Percentiles rank a stretch among this genome's conserved stretches.
Conservation (phyloP, 2,797 vertebrate species). For the Xerus rutilus region DNA sequence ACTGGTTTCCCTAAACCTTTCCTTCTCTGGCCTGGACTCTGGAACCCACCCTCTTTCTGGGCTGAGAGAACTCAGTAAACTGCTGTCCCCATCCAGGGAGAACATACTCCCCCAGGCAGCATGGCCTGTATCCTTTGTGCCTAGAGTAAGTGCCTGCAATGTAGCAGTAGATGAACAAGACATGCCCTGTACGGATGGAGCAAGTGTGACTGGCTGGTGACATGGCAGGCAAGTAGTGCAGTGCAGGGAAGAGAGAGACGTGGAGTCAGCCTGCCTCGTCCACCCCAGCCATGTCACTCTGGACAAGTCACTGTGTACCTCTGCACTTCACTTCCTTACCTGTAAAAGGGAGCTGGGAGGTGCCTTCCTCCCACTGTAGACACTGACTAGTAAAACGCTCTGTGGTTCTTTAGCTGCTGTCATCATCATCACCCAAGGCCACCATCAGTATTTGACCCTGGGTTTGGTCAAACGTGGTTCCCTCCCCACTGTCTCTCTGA, state of each 20-base stretch:
- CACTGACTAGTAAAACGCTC: background rate
- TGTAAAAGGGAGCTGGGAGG: background rate
- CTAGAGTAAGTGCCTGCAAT: background rate
- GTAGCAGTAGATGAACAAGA: background rate
- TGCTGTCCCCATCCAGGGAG: background rate
- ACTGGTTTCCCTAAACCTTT: background rate
- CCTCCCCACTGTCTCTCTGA: background rate
- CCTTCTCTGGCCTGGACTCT: background rate
- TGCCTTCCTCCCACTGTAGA: background rate
- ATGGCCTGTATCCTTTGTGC: background rate
- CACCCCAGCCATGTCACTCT: background rate
- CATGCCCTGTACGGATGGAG: background rate
- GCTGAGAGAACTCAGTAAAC: background rate
- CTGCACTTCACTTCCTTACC: background rate
- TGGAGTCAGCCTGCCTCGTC: no score
- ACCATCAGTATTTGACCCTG: background rate
- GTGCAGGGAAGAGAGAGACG: background rate
- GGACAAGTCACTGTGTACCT: background rate
- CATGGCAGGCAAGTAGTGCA: accelerated
- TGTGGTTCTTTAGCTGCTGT: background rate
- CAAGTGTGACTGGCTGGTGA: accelerated
- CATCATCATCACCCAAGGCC: background rate
- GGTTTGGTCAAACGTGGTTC: background rate
- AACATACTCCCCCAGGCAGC: background rate
- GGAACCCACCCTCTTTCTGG: background rate